Evolutionary conservation across 2,888 invertebrate genomes (phyloP).

Genomic region (Apamea monoglypha): DNA sequence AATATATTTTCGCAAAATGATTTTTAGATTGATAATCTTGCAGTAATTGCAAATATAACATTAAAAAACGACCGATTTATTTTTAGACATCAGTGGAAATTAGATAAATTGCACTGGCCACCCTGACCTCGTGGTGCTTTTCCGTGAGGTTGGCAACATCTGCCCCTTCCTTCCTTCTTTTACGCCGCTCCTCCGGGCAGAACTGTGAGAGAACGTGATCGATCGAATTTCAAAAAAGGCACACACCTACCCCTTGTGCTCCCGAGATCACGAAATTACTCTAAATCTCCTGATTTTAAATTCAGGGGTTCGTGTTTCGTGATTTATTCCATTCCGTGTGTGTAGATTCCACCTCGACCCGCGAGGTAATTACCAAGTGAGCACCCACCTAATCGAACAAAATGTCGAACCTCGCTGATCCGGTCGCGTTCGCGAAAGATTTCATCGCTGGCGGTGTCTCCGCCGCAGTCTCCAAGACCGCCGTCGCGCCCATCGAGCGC

Average conservation of each 20-base stretch:
- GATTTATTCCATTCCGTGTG: conserved; percentile 87
- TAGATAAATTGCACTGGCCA: conserved; percentile 66
- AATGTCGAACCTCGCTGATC: conserved; percentile 92
- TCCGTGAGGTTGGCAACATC: conserved; percentile 85
- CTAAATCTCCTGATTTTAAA: conserved; percentile 86
- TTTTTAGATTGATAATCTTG: not conserved
- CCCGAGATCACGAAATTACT: conserved; percentile 89
- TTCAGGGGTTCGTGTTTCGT: conserved; percentile 89
- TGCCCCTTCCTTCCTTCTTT: conserved; percentile 90
- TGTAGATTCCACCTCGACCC: conserved; percentile 81
- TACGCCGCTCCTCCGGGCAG: conserved; percentile 88
- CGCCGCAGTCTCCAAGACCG: conserved; percentile 98
- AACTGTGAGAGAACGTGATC: conserved; percentile 89
- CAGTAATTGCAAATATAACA: not conserved
- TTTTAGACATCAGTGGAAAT: conserved; percentile 63
- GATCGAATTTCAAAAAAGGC: conserved; percentile 90
- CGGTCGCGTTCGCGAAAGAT: conserved; percentile 97
- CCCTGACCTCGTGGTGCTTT: conserved; percentile 88
- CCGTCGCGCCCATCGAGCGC: conserved; percentile 98
- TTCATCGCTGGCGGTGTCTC: conserved; percentile 98
- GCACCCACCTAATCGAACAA: conserved; percentile 83
- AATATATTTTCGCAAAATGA: not conserved
- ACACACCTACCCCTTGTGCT: conserved; percentile 89
- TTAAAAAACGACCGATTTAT: conserved; percentile 37
- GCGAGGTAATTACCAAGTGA: conserved; percentile 82